Base-by-base conservation (phyloP, 2,797 vertebrate genomes). In the Epinephelus malabaricus region DNA sequence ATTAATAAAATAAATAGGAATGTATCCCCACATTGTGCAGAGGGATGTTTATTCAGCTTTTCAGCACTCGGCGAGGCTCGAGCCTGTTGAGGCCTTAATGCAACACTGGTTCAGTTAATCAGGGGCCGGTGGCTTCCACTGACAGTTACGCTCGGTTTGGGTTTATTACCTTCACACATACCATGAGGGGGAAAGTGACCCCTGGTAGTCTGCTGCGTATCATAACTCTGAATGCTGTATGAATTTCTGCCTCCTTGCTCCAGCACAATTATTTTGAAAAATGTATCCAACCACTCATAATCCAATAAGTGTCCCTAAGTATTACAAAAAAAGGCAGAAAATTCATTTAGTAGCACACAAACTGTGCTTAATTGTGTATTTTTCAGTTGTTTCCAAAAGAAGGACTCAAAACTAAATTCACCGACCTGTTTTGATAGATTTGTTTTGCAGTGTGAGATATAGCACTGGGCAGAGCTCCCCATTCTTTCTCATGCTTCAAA, bases 11-110 rank as follows among this genome's bases (percentile, higher is more conserved):
- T n/a, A 64, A 89, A 68, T 71, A 30, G 2, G 47, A 81, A 66
- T 10, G 67, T 56, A 68, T 83, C 30, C 70, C 63, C 4, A 38
- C 45, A 25, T 21, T 55, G 60, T 13, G 56, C 60, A 18, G 18
- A 50, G 66, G 84, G 74, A 76, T 87, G 79, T 92, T 93, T 90
- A 49, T 84, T 90, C 87, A 88, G 87, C 89, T 91, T 92, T 84
- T 80, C 21, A 7, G 75, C 45, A 40, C 19, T 86, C 30, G 53
- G 51, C 54, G 5, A 63, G 64, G 66, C 68, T 68, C 6, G 0
- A 59, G 73, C 64, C 82, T 67, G 69, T 40, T 17, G 78, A 87
- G 82, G 82, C 81, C 73, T 88, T 61, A 60, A 61, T 25, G 71
- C 70, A 89, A 78, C 84, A 83, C 70, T 17, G 54, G 55, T 67